Conservation (phyloP, 2,113 vertebrate species). For the Gopherus flavomarginatus region DNA sequence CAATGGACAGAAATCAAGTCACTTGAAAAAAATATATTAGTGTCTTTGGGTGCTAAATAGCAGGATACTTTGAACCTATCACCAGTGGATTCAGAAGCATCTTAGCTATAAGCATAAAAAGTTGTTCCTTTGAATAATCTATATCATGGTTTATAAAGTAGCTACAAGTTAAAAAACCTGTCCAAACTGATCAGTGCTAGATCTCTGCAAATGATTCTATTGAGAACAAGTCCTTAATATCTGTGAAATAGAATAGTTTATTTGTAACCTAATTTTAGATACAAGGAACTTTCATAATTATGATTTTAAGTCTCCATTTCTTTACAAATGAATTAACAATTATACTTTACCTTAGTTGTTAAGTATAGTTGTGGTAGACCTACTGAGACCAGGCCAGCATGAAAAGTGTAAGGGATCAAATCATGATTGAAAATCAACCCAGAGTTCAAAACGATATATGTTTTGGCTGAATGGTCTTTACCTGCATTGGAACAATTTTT, state of each 20-base stretch:
- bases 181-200: not conserved
- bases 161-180: not conserved
- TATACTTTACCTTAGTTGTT: not conserved
- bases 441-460: not conserved
- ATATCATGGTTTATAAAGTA: not conserved
- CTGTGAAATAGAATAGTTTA: not conserved
- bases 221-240: not conserved
- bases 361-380: not conserved
- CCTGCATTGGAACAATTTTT: not conserved
- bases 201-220: not conserved
- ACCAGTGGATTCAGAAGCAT: not conserved
- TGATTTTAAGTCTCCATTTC: not conserved
- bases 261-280: not conserved
- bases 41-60: not conserved
- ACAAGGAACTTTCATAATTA: not conserved
- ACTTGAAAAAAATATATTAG: constrained; percentile 2
- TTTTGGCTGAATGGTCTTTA: not conserved
- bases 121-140: not conserved
- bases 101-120: not conserved
- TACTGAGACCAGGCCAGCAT: not conserved
- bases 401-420: not conserved
- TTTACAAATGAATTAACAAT: not conserved
- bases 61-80: not conserved
- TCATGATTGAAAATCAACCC: not conserved
- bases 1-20: not conserved